phyloP scores from a whole-genome alignment of 2,113 vertebrate species.

The Sitta europaea region DNA sequence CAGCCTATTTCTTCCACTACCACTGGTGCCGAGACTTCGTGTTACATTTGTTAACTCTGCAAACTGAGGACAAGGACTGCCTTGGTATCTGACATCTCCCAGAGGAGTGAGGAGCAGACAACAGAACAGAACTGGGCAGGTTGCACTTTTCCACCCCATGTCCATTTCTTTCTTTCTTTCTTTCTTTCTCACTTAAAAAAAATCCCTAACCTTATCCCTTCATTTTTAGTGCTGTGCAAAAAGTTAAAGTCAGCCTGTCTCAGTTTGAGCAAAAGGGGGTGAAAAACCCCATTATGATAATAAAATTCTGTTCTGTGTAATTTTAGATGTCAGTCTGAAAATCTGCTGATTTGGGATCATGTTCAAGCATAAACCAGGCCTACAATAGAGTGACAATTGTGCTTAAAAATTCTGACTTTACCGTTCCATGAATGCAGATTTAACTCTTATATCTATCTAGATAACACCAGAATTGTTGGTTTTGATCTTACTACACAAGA shows the following conservation, averaged over 20 bases:
- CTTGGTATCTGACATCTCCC: neutral
- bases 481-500: neutral
- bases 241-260: neutral
- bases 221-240: neutral
- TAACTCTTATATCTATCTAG: neutral
- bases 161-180: neutral
- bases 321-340: neutral
- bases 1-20: neutral
- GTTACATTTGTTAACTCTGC: neutral
- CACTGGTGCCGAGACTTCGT: fast-evolving
- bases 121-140: neutral
- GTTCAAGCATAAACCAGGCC: neutral
- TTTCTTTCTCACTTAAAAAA: neutral
- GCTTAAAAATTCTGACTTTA: neutral
- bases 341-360: neutral
- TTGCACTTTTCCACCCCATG: neutral
- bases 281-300: neutral
- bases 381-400: neutral
- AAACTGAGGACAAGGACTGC: neutral
- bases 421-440: neutral
- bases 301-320: neutral
- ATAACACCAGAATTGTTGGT: neutral
- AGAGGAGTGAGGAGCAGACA: neutral
- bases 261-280: neutral
- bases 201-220: neutral